Conservation (phyloP, 2,888 invertebrate genomes). For the Leptarthrus brevirostris region DNA sequence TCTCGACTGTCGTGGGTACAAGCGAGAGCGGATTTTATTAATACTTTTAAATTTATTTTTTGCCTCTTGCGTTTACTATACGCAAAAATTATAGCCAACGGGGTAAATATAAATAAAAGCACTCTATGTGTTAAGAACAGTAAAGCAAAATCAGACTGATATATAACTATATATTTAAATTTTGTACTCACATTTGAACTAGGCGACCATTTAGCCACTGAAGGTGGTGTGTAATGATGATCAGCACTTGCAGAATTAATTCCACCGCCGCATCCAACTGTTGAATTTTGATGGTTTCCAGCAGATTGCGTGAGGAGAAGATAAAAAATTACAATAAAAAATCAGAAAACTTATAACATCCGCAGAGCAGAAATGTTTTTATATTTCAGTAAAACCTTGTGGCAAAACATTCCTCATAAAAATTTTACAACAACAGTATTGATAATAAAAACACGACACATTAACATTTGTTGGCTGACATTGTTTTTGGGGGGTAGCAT, state of each 20-base stretch:
- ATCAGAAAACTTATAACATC: neutral
- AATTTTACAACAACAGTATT: conserved; percentile 13
- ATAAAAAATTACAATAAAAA: neutral
- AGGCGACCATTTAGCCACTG: conserved; percentile 66
- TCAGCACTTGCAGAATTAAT: conserved; percentile 57
- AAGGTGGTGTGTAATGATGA: conserved; percentile 62
- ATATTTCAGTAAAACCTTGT: neutral
- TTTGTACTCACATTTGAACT: conserved; percentile 64
- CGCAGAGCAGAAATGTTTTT: neutral
- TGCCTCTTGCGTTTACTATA: too few species aligned
- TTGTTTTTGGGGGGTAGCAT: neutral
- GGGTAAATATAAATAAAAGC: too few species aligned
- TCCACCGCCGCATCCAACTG: conserved; percentile 53
- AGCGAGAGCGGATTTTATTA: too few species aligned
- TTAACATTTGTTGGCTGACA: neutral
- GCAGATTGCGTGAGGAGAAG: neutral
- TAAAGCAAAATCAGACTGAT: too few species aligned
- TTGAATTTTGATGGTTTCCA: conserved; percentile 12
- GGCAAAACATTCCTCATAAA: conserved; percentile 11
- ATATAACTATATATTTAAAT: too few species aligned
- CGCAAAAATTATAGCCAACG: neutral
- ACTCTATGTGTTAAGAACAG: too few species aligned
- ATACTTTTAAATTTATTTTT: too few species aligned
- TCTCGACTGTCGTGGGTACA: too few species aligned
- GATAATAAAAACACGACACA: neutral